Conservation (phyloP, 2,888 invertebrate species). For the Lycophotia porphyrea region DNA sequence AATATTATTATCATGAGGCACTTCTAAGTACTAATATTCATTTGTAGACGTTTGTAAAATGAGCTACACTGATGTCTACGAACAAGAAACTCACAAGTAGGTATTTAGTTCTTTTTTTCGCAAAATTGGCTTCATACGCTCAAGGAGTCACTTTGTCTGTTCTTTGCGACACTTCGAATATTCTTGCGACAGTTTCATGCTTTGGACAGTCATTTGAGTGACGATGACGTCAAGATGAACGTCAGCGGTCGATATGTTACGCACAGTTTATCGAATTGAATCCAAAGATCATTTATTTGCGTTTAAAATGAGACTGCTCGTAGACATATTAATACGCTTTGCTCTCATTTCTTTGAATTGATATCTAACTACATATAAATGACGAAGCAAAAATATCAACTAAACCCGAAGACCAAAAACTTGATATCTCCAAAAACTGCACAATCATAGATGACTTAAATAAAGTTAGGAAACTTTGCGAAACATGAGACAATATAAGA, state of each 20-base stretch:
- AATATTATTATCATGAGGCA: constrained; percentile 27
- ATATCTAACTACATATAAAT: not conserved
- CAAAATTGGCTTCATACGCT: not conserved
- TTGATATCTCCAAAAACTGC: constrained; percentile 5
- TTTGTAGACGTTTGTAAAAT: not conserved
- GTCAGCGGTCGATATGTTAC: constrained; percentile 18
- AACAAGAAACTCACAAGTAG: not conserved
- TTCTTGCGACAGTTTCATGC: constrained; percentile 23
- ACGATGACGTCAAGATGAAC: constrained; percentile 31
- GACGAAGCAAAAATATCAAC: not conserved
- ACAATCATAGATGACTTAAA: constrained; percentile 3
- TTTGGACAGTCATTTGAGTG: constrained; percentile 22
- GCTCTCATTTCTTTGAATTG: not conserved
- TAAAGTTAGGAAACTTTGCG: constrained; percentile 3
- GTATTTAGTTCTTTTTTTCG: constrained; percentile 7
- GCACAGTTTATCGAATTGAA: constrained; percentile 5
- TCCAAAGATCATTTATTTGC: constrained; percentile 29
- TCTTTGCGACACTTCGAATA: constrained; percentile 16
- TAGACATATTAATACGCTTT: not conserved
- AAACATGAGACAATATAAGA: constrained; percentile 15
- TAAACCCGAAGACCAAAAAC: not conserved
- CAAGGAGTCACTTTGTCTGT: constrained; percentile 24
- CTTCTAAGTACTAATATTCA: constrained; percentile 2
- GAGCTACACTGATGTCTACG: not conserved
- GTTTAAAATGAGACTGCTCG: not conserved